phyloP scores from a whole-genome alignment of 2,113 vertebrate genomes.

The Lagopus muta region DNA sequence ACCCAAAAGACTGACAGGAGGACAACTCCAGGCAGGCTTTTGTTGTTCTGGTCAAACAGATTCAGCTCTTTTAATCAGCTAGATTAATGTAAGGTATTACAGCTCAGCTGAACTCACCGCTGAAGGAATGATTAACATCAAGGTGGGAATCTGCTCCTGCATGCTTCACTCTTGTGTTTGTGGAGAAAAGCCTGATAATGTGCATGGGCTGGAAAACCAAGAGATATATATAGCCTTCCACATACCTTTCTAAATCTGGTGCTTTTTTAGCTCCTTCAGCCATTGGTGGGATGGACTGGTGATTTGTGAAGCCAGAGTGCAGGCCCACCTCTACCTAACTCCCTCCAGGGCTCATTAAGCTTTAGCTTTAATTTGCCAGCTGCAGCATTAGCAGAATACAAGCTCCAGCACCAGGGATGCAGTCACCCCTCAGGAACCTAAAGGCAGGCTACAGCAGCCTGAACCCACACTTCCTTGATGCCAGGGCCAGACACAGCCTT shows the following conservation, averaged over 20 bases:
- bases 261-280: neutral
- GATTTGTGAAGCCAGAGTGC: neutral
- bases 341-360: neutral
- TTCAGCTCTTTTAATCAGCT: neutral
- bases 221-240: neutral
- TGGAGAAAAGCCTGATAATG: neutral
- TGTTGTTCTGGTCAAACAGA: neutral
- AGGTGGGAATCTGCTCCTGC: neutral
- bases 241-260: slow-evolving; percentile 1
- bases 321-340: neutral
- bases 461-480: rapidly evolving
- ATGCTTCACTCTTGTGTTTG: neutral
- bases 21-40: neutral
- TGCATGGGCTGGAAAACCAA: neutral
- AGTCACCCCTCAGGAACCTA: neutral
- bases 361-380: neutral
- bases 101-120: neutral
- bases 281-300: rapidly evolving
- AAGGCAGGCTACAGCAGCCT: neutral
- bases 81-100: neutral
- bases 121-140: neutral
- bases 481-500: rapidly evolving
- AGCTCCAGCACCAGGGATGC: neutral
- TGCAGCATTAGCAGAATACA: neutral
- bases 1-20: neutral